These are phyloP conservation scores for Thymallus thymallus DNA, from an alignment of 2,113 vertebrate genomes.

Conservation along the genomic window DNA sequence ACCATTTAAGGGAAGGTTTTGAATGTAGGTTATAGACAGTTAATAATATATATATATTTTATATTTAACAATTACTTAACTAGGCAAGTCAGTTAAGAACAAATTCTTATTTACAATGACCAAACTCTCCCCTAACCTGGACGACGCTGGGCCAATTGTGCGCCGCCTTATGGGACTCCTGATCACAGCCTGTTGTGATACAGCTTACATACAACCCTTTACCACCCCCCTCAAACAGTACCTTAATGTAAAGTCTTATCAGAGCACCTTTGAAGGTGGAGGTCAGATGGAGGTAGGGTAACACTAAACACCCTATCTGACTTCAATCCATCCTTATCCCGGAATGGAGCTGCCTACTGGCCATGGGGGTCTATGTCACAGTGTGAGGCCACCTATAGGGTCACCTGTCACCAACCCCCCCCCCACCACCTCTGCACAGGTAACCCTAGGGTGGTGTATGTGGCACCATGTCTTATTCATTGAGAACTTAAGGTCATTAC, in stretches of 20 bases:
- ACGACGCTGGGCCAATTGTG: no score
- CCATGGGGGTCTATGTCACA: not conserved
- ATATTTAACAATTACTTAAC: no score
- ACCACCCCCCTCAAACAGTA: not conserved
- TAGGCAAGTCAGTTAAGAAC: no score
- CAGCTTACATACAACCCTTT: no score
- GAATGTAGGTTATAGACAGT: no score
- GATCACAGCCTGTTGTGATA: no score
- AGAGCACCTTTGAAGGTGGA: not conserved
- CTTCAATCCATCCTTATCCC: not conserved
- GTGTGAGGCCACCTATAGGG: not conserved
- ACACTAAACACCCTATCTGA: not conserved
- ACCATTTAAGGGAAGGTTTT: no score
- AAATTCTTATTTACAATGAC: no score
- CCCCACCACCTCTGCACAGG: not conserved
- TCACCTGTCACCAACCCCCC: not conserved
- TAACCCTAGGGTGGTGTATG: slow-evolving; percentile 8
- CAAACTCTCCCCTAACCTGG: no score
- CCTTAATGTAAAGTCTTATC: not conserved
- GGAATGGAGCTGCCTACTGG: not conserved
- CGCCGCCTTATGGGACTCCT: no score
- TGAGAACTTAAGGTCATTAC: slow-evolving; percentile 20
- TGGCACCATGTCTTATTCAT: slow-evolving; percentile 31
- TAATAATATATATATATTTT: no score
- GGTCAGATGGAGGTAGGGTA: not conserved